phyloP scores from a whole-genome alignment of 2,888 invertebrate genomes.

The Drosophila vallismaia region DNA sequence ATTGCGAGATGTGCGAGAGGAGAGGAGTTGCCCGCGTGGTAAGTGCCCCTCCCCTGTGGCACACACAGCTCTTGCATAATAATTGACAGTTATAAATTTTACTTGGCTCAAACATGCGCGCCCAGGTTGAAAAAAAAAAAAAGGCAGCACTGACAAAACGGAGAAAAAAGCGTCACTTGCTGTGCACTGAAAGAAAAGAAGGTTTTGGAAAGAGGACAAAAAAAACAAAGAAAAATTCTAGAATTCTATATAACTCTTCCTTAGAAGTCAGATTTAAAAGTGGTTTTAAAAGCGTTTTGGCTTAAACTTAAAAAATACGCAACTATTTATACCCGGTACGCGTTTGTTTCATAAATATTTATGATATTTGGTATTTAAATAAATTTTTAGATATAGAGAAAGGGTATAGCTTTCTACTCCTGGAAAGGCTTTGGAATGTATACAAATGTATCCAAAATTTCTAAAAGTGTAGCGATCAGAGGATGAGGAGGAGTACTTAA shows the following conservation, averaged over 20 bases:
- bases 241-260: neutral
- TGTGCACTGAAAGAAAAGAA: neutral
- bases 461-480: neutral
- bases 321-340: too few relatives aligned
- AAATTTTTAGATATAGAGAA: too few relatives aligned
- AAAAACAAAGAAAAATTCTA: neutral
- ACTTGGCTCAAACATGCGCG: conserved; percentile 53
- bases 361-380: too few relatives aligned
- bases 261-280: too few relatives aligned
- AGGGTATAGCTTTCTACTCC: too few relatives aligned
- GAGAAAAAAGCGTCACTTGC: conserved; percentile 4
- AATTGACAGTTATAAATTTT: conserved; percentile 79
- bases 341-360: too few relatives aligned
- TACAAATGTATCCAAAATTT: neutral
- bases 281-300: too few relatives aligned
- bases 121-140: conserved; percentile 19
- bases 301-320: too few relatives aligned
- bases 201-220: neutral
- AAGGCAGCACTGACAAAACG: neutral
- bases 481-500: conserved; percentile 36
- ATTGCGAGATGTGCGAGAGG: conserved; percentile 52
- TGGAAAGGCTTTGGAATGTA: neutral
- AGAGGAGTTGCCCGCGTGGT: conserved; percentile 38
- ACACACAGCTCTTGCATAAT: conserved; percentile 75
- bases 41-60: neutral